These are phyloP conservation scores for Sphenopsis melanotis DNA, from an alignment of 2,797 vertebrate species.

Conservation along the genomic window DNA sequence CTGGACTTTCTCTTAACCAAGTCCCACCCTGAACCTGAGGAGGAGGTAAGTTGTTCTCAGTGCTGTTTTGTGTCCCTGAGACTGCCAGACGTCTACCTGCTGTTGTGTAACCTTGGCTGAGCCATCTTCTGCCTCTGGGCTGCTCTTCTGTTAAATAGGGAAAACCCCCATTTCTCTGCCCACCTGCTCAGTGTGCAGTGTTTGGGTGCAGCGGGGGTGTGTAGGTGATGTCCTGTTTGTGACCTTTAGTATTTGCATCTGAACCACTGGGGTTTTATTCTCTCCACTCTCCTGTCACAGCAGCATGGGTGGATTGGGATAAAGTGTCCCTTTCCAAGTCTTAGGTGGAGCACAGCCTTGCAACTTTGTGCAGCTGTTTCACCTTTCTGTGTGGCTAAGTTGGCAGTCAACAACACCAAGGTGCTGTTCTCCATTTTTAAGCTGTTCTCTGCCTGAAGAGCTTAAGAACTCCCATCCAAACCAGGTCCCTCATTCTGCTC, in stretches of 20 bases:
- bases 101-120: background rate
- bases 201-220: background rate
- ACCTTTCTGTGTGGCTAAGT: background rate
- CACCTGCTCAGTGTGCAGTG: fast-evolving
- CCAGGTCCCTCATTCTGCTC: background rate
- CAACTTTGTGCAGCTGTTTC: background rate
- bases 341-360: background rate
- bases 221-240: background rate
- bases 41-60: background rate
- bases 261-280: background rate
- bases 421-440: background rate
- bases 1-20: background rate
- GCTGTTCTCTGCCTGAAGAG: background rate
- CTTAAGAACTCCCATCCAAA: background rate
- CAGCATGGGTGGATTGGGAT: background rate
- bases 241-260: background rate
- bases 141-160: background rate
- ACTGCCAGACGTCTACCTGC: background rate
- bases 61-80: background rate
- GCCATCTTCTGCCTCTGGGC: background rate
- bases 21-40: background rate
- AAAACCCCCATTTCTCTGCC: background rate
- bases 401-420: background rate
- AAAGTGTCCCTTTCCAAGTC: background rate
- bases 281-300: background rate